Evolutionary conservation across 2,113 vertebrate species (phyloP), one percentile per base, ranked within the genome.

Genomic region (Esox niger): DNA sequence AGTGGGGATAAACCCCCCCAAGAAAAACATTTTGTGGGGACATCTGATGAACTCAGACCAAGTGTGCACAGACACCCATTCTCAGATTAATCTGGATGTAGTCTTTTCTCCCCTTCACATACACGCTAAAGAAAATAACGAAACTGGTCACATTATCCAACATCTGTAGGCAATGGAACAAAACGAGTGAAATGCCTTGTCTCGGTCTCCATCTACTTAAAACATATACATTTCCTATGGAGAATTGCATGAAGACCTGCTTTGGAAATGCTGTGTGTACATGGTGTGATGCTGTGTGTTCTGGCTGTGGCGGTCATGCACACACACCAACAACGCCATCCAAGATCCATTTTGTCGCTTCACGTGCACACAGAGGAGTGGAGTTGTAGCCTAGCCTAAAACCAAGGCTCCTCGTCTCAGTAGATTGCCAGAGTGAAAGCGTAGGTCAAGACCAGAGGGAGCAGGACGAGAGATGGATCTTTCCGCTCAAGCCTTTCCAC

Each of bases 401-500:
- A 43, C 38, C 38, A 17, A 17, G 13, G 38, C 15, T 4, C 11
- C 17, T 17, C 17, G 15, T 43, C 38, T 43, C 38, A 43, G 38
- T 38, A 49, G 47, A 49, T 20, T n/a, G n/a, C 47, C 4, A 59
- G 7, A 26, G 20, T 7, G 13, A 27, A n/a, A 71, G 32, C 47
- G 20, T 27, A 25, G 52, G n/a, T 47, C 21, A 23, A n/a, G 26
- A 52, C 38, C 49, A n/a, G 30, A 6, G 66, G 64, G 17, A 17
- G 56, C 38, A 66, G 56, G 56, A 60, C 35, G 25, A 71, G 32
- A 61, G 64, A 66, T 66, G 64, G 46, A 72, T 72, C 55, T 66
- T 66, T 65, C 47, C 63, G 30, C 56, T 26, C 15, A 72, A 31
- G 11, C 58, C 38, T 72, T 72, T 72, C 70, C 57, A 72, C 64